Evolutionary conservation across 2,113 vertebrate genomes (phyloP).

Genomic region (Protobothrops flavoviridis): DNA sequence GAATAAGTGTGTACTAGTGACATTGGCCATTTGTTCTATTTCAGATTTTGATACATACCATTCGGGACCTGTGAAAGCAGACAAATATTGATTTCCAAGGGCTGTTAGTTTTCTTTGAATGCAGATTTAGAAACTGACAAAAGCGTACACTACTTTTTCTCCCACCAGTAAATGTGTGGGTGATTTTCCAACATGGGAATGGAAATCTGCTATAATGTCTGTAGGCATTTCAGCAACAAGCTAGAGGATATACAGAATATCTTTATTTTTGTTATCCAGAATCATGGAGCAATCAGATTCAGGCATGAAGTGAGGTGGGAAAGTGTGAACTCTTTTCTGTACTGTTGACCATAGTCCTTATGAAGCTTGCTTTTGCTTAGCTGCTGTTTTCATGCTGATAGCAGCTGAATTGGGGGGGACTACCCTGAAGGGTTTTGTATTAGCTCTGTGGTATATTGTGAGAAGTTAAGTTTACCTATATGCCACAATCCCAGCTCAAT

Average conservation of each 20-base stretch:
- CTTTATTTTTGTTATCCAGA: not conserved
- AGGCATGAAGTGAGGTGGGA: not conserved
- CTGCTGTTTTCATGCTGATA: not conserved
- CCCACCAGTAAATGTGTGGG: not conserved
- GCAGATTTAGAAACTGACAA: slow-evolving; percentile 57
- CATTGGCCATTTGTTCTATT: slow-evolving; percentile 56
- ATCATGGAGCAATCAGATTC: not conserved
- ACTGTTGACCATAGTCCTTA: not conserved
- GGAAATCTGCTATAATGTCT: not conserved
- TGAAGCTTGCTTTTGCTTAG: not conserved
- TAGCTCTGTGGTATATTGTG: not conserved
- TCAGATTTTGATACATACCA: slow-evolving; percentile 58
- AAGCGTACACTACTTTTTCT: slow-evolving; percentile 49
- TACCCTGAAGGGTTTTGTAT: not conserved
- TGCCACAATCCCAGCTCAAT: not conserved
- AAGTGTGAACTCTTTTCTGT: not conserved
- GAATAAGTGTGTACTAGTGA: slow-evolving; percentile 48
- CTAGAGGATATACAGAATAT: not conserved
- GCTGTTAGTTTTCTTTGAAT: slow-evolving; percentile 63
- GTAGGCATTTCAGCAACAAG: not conserved
- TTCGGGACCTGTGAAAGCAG: slow-evolving; percentile 57
- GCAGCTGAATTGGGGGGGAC: not conserved
- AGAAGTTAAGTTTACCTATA: not conserved
- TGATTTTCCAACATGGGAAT: not conserved
- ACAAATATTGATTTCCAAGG: slow-evolving; percentile 54